Evolutionary conservation across 2,888 invertebrate genomes (phyloP), one percentile per base, ranked within the genome.

Genomic region (Suillia variegata): DNA sequence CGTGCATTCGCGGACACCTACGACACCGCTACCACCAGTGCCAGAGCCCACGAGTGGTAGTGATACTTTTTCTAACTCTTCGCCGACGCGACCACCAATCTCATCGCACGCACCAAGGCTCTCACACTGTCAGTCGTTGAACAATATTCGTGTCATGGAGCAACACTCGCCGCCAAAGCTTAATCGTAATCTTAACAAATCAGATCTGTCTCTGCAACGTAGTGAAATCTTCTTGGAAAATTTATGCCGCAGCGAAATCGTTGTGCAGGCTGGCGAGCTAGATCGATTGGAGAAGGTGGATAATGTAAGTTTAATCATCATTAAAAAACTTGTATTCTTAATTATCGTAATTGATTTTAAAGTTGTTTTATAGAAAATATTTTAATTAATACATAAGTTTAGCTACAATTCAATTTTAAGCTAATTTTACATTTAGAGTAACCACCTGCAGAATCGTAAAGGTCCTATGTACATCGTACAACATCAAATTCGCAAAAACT

Each of bases 181-280:
- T 8, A 57, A 74, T 49, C 73, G 73, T 0, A 72, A 75, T 64
- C 60, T 77, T 1, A 78, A 73, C 26, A 78, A 77, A 47, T 79
- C 81, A 0, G 78, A 80, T 56, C 67, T 82, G 8, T 78, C 77
- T 1, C 67, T 77, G 59, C 74, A 79, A 59, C 80, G 77, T 31
- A 80, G 78, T 56, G 80, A 80, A 34, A 74, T 80, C 17, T 82
- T 79, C 62, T 59, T 78, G 22, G 78, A 80, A 47, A 82, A 80
- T 59, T 64, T 80, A 1, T 78, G 74, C 51, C 70, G 69, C 56
- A 80, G 77, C 60, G 80, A 81, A 54, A 66, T 80, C 0, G 67
- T 77, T 31, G 53, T 74, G 13, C 70, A 76, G 21, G 67, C 66
- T 34, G 62, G 56, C 2, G 61, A 60, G 10, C 59, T 64, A 5